Base-by-base conservation (phyloP, 1,140 invertebrate genomes). In the Hirudo medicinalis region DNA sequence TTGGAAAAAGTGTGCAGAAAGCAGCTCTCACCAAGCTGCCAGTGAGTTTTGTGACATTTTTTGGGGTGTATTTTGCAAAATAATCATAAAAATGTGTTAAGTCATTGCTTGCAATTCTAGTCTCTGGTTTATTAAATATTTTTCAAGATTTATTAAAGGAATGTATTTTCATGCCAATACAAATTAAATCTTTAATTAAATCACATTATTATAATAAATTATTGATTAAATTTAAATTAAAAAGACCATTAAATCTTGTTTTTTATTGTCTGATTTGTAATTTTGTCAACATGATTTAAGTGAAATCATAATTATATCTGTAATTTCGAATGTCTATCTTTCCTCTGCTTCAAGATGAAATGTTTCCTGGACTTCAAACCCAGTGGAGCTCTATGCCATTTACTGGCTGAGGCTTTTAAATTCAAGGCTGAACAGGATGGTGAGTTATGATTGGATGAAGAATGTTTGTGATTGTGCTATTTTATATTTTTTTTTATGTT, bases 341-440 rank as follows among this genome's bases (percentile, higher is more conserved):
- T 49, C 15, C 43, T 49, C 15, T 77, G 79, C 75, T 83, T 85
- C 57, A 80, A 93, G 90, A 91, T 91, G 87, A 88, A 89, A 83
- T 92, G 89, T 82, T 97, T 97, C 80, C 84, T 96, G 80, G 94
- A 97, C 83, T 94, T 97, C 80, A 95, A 95, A 83, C 87, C 91
- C 71, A 89, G 90, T 69, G 93, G 93, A 57, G 88, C 90, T 13
- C 84, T 97, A 27, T 96, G 92, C 84, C 90, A 94, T 74, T 92
- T 97, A 79, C 86, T 97, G 75, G 88, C 90, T 76, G 90, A 91
- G 74, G 92, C 93, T 77, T 97, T 91, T 85, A 92, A 91, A 78
- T 97, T 93, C 84, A 94, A 94, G 81, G 89, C 88, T 81, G 94
- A 97, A 80, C 92, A 96, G 84, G 91, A 82, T 96, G 92, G 90